A percentile compares a stretch with the other conserved stretches of the same genome.
Evolutionary conservation across 2,113 vertebrate species (phyloP).

Genomic region (Macroglossus sobrinus): DNA sequence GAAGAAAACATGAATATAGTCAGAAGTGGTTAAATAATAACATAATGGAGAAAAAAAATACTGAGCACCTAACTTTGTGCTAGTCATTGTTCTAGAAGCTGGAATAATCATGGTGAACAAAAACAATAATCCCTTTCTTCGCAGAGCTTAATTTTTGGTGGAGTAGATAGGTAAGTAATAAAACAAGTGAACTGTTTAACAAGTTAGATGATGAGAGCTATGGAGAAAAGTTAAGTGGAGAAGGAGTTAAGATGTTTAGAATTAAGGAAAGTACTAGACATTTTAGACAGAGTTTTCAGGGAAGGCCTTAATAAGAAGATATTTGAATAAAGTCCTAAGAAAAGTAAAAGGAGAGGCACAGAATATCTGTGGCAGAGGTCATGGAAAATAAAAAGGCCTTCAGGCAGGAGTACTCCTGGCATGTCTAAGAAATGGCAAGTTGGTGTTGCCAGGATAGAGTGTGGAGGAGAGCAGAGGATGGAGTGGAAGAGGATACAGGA

Average conservation of each 20-base stretch:
- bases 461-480: not conserved
- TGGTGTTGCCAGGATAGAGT: not conserved
- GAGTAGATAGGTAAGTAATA: not conserved
- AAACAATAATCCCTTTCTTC: not conserved
- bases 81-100: not conserved
- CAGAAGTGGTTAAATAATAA: not conserved
- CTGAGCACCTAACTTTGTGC: not conserved
- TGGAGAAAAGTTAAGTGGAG: not conserved
- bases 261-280: not conserved
- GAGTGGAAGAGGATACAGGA: not conserved
- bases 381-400: not conserved
- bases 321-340: not conserved
- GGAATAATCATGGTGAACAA: not conserved
- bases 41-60: not conserved
- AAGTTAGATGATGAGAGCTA: not conserved
- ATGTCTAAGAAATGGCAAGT: not conserved
- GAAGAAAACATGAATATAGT: not conserved
- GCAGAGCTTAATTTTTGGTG: not conserved
- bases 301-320: not conserved
- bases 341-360: not conserved
- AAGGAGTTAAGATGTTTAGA: not conserved
- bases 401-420: not conserved
- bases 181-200: not conserved
- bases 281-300: not conserved
- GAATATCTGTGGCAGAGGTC: not conserved